Percentiles rank a stretch among this genome's conserved stretches.
Conservation (phyloP, 2,113 vertebrate genomes). For the Probosciger aterrimus region DNA sequence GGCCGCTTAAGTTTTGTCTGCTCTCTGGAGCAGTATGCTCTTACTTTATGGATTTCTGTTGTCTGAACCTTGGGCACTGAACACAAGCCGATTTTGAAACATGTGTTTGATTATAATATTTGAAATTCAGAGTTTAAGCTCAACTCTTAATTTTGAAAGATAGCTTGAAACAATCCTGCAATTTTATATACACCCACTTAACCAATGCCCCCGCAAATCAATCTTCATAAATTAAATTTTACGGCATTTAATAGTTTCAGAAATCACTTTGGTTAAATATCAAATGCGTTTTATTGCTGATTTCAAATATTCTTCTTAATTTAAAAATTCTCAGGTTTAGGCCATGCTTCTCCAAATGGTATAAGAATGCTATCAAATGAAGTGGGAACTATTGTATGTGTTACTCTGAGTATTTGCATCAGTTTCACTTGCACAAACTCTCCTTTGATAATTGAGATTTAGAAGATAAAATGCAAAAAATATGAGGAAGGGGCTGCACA, state of each 20-base stretch:
- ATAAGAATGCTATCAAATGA: not conserved
- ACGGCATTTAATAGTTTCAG: not conserved
- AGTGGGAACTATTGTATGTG: not conserved
- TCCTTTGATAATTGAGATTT: not conserved
- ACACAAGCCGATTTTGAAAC: not conserved
- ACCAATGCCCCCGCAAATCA: not conserved
- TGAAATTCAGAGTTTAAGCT: not conserved
- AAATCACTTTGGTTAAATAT: not conserved
- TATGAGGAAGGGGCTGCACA: not conserved
- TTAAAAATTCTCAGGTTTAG: not conserved
- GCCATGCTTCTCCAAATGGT: not conserved
- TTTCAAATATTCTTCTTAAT: not conserved
- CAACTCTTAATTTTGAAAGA: not conserved
- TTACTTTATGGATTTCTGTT: not conserved
- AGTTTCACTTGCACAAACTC: not conserved
- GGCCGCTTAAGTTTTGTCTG: not conserved
- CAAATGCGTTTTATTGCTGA: not conserved
- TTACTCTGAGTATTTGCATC: not conserved
- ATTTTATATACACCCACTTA: not conserved
- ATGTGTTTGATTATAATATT: not conserved
- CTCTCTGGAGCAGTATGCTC: not conserved
- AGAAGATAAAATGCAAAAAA: not conserved
- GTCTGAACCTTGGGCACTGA: not conserved
- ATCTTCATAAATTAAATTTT: not conserved
- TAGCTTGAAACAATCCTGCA: not conserved